Evolutionary conservation across 2,113 vertebrate genomes (phyloP), one percentile per base, ranked within the genome.

Genomic region (Carassius carassius): DNA sequence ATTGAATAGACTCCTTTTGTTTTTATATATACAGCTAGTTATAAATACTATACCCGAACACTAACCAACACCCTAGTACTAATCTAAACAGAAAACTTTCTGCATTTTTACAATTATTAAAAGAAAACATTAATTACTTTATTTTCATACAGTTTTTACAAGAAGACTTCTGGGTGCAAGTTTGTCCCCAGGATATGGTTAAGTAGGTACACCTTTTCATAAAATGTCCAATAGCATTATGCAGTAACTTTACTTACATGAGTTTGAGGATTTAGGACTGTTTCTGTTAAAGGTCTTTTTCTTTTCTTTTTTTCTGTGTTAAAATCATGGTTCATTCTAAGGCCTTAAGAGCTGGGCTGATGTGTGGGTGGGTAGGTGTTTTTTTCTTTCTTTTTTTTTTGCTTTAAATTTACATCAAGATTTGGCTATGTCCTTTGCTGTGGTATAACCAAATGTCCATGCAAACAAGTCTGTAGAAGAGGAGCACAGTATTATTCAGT

Each of bases 361-460:
- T 25, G 65, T 19, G 41, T 29, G 17, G 37, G 23, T 12, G 21
- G 32, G 56, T 44, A 1, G 16, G 9, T 7, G 1, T 37, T 41
- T 41, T 41, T 41, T 7, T 23, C 16, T 21, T 16, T 29, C 1
- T 73, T 44, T 74, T 0, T 41, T n/a, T 63, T 7, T 41, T 19
- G 37, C 23, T 49, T 47, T 47, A 63, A 21, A 69, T 81, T 65
- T 81, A 81, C 62, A 81, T 81, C 16, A 35, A 51, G 44, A 32
- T 67, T 49, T 65, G 19, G 32, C 21, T 78, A 60, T 79, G 77
- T 25, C 14, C 14, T 19, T 21, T 81, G 10, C 49, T 74, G 13
- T 19, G 41, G 78, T 32, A 19, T 67, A 76, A 54, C 23, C 78
- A 81, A 81, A 81, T 81, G 4, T 21, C 16, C 35, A 69, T 81